Percentiles rank a stretch among this genome's conserved stretches.
Evolutionary conservation across 1,140 invertebrate genomes (phyloP).

Genomic region (Pseudomyrmex cubaensis): DNA sequence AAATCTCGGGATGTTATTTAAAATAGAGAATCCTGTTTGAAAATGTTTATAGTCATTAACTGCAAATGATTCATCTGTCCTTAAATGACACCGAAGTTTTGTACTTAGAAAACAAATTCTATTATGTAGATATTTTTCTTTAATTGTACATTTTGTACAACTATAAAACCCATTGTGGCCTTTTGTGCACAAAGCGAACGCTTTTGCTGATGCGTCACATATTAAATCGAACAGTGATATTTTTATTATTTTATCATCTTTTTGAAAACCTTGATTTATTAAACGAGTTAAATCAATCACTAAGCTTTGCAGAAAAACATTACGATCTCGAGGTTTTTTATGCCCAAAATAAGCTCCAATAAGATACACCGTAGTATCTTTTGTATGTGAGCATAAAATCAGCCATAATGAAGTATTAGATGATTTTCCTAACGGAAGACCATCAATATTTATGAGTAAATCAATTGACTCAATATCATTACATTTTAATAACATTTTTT

Average conservation of each 20-base stretch:
- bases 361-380: background rate
- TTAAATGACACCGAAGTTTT: background rate
- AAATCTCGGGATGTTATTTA: conserved; percentile 3
- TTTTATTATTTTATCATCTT: background rate
- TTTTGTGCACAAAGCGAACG: background rate
- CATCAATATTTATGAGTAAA: background rate
- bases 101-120: background rate
- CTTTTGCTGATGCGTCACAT: conserved; percentile 13
- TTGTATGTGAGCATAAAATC: background rate
- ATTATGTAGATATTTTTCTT: background rate
- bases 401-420: background rate
- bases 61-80: background rate
- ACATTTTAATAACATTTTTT: background rate
- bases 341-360: background rate
- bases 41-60: background rate
- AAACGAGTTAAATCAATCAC: conserved; percentile 1
- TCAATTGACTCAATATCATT: background rate
- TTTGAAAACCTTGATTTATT: background rate
- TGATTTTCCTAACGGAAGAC: background rate
- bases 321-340: background rate
- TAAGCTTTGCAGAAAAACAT: background rate
- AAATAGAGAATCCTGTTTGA: background rate
- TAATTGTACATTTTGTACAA: conserved; percentile 9
- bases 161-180: background rate
- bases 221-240: background rate